Evolutionary conservation across 2,113 vertebrate genomes (phyloP).

Genomic region (Pomatostomus ruficeps): DNA sequence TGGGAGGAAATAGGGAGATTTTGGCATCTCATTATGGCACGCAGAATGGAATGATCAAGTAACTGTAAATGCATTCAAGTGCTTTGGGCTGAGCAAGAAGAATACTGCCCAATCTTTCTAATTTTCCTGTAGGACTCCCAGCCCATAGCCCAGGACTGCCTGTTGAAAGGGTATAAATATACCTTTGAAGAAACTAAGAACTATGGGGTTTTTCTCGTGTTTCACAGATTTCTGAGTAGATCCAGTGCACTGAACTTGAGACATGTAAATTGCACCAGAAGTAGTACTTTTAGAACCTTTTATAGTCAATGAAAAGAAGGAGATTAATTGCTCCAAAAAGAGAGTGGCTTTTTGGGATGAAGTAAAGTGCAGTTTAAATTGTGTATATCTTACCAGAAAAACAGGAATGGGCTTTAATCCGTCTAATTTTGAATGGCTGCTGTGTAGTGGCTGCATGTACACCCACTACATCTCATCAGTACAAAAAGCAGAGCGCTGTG

Average conservation of each 20-base stretch:
- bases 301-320: background rate
- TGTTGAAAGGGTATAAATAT: background rate
- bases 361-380: background rate
- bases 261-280: background rate
- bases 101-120: background rate
- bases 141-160: background rate
- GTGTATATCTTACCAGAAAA: background rate
- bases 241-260: background rate
- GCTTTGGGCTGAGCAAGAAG: background rate
- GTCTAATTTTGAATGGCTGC: background rate
- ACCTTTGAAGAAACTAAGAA: background rate
- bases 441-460: background rate
- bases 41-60: background rate
- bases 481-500: background rate
- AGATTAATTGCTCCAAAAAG: background rate
- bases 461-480: background rate
- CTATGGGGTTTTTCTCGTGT: accelerated
- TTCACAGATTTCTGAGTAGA: background rate
- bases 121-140: background rate
- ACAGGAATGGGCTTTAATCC: background rate
- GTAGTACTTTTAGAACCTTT: background rate
- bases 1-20: background rate
- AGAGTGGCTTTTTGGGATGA: background rate
- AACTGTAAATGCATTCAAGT: background rate
- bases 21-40: background rate